Base-by-base conservation (phyloP, 2,888 invertebrate genomes). In the Macrophya annulata region DNA sequence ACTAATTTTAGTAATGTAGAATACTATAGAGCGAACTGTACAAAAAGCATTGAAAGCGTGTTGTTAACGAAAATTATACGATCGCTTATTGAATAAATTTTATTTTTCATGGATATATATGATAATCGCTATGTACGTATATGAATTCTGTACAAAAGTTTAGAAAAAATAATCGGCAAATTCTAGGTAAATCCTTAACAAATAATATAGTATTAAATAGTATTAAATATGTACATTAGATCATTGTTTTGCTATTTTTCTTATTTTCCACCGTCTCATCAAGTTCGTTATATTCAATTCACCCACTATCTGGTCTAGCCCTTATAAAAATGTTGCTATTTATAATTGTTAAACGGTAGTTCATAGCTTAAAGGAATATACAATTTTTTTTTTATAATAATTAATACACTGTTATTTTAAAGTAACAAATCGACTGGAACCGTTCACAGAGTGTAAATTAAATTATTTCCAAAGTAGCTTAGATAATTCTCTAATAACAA, bases 121-220 rank as follows among this genome's bases (percentile, higher is more conserved):
- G 43, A 71, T 84, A 71, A 88, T 87, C 84, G 81, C 87, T 90
- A 89, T 90, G 83, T 90, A 90, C 88, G 90, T 86, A 87, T 25
- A 51, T 59, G 62, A 40, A 89, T 89, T 90, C 88, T 91, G 91
- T 91, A 90, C 90, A 92, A 91, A 91, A 90, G 89, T 90, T 91
- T 91, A 89, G 88, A 89, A 90, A 90, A 90, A 88, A 90, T 88
- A 89, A 89, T 89, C 86, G 84, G 87, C 85, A 83, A 88, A 88
- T 79, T 84, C 89, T 81, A 55, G 21, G 25, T 85, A 51, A 51
- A 85, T 81, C 25, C 10, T 76, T 21, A 79, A 85, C 15, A 71
- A 81, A 72, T 85, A 85, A 86, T 87, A 72, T 72, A 85, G 86
- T 87, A 86, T n/a, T 81, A 83, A 83, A 40, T 83, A 88, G 89